Conservation (phyloP, 1,140 invertebrate genomes). For the Diachasmimorpha longicaudata region DNA sequence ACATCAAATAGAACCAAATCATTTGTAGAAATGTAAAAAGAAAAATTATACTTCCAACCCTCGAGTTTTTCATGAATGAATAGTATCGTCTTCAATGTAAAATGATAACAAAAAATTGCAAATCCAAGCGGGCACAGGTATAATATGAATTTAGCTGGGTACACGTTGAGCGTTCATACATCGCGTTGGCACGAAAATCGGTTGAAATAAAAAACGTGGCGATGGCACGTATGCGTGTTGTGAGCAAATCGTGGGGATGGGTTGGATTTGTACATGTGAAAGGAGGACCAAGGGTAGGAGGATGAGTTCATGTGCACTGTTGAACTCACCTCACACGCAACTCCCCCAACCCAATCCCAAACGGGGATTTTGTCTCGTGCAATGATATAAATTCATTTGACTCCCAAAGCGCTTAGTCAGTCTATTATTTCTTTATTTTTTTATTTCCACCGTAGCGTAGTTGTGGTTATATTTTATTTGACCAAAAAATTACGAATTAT, state of each 20-base stretch:
- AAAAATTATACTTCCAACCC: no score
- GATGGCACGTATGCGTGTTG: conserved; percentile 16
- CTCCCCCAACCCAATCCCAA: not conserved
- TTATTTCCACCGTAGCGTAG: not conserved
- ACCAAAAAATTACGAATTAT: not conserved
- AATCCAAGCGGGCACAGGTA: not conserved
- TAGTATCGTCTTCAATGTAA: not conserved
- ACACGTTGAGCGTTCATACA: not conserved
- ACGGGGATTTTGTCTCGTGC: conserved; percentile 6
- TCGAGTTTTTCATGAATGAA: no score
- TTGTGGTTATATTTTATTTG: conserved; percentile 12
- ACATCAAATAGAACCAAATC: not conserved
- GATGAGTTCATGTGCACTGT: not conserved
- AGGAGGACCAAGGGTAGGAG: not conserved
- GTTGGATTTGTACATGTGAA: not conserved
- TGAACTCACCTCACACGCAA: not conserved
- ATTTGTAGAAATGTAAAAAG: not conserved
- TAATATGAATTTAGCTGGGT: not conserved
- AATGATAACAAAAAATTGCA: not conserved
- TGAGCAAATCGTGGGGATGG: not conserved
- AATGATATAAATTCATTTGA: conserved; percentile 21
- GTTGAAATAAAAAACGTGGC: conserved; percentile 19
- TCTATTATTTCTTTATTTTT: not conserved
- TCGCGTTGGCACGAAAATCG: not conserved
- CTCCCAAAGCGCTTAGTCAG: conserved; percentile 26